Conservation (phyloP, 2,888 invertebrate genomes). For the Cephus sareptanus region DNA sequence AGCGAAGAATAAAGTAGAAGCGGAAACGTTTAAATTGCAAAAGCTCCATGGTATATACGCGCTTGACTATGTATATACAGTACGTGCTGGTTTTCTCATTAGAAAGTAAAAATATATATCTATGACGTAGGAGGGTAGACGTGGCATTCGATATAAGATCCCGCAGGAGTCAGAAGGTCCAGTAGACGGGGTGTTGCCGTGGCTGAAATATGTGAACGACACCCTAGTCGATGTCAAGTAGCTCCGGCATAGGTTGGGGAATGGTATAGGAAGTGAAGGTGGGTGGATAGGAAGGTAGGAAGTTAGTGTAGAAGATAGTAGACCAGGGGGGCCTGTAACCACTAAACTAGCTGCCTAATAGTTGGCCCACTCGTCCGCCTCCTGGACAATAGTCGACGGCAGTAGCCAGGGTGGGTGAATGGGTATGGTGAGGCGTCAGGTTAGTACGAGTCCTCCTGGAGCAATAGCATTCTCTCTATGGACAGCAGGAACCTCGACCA, state of each 20-base stretch:
- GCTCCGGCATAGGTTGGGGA: not conserved
- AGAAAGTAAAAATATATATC: not conserved
- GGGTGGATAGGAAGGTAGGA: not conserved
- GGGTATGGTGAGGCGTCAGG: constrained; percentile 13
- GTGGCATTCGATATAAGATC: not conserved
- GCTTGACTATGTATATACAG: not conserved
- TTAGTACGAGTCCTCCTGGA: constrained; percentile 28
- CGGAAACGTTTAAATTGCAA: not conserved
- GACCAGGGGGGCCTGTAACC: constrained; percentile 40
- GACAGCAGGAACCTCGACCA: not conserved
- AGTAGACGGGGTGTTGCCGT: not conserved
- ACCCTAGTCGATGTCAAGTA: not conserved
- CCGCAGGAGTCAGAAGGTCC: not conserved
- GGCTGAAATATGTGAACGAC: not conserved
- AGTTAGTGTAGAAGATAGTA: constrained; percentile 22
- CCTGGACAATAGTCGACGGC: constrained; percentile 42
- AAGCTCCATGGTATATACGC: not conserved
- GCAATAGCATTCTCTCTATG: constrained; percentile 27
- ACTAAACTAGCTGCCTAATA: constrained; percentile 50
- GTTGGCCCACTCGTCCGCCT: constrained; percentile 33
- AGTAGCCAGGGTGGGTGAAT: not conserved
- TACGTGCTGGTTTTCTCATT: not conserved
- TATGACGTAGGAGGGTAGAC: not conserved
- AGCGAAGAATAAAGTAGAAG: constrained; percentile 2
- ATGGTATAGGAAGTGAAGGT: not conserved